These are phyloP conservation scores for Ophiodon elongatus DNA, from an alignment of 2,113 vertebrate genomes.

Conservation along the genomic window DNA sequence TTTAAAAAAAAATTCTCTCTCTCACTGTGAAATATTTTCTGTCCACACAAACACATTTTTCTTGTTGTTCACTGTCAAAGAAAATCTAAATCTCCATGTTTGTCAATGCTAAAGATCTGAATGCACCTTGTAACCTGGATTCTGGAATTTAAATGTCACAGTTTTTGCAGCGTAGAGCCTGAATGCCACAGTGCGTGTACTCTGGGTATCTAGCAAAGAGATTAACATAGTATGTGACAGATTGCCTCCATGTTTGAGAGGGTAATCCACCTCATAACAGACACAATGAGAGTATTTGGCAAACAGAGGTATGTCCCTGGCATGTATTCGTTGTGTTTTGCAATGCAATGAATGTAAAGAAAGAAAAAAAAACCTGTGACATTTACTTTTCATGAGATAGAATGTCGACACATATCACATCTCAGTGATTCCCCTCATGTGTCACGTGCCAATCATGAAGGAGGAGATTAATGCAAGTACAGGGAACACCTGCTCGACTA, in stretches of 20 bases:
- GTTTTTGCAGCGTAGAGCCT: background rate
- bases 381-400: background rate
- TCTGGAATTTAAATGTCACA: constrained; percentile 4
- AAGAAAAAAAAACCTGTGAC: background rate
- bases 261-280: constrained; percentile 8
- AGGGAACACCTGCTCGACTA: background rate
- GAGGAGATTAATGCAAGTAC: background rate
- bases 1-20: background rate
- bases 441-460: background rate
- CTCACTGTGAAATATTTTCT: background rate
- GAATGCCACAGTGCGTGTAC: constrained; percentile 13
- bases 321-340: background rate
- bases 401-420: background rate
- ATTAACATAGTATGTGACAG: background rate
- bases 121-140: background rate
- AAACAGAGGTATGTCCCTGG: background rate
- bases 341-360: background rate
- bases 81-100: background rate
- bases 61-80: background rate
- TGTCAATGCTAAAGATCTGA: background rate
- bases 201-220: background rate
- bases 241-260: constrained; percentile 45
- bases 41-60: background rate
- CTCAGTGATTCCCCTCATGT: background rate
- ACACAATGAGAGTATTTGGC: background rate